Evolutionary conservation across 2,888 invertebrate species (phyloP), one percentile per base, ranked within the genome.

Genomic region (Leptopterna dolabrata): DNA sequence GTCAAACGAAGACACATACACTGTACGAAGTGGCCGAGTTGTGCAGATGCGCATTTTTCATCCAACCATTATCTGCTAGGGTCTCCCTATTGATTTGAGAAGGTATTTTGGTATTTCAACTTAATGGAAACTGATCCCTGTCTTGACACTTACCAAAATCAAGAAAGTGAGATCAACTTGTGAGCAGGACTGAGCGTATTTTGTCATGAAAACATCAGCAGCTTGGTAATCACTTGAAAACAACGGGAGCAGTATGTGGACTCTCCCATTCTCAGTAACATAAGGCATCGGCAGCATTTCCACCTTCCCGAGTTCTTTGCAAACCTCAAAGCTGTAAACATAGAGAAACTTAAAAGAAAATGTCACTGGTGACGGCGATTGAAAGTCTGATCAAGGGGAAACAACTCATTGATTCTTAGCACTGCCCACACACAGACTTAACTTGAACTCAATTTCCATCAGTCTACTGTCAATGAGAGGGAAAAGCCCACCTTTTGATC

Each of bases 241-340:
- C 3, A 96, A 93, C 0, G 96, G 95, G 89, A 98, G 92, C 90
- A 98, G 92, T 89, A 98, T 93, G 87, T 95, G 94, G 4, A 98
- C 94, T 89, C 96, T 93, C 7, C 96, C 95, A 92, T 96, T 97
- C 93, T 99, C 99, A 0, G 98, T 99, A 0, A 99, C 98, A 92
- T 98, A 99, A 0, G 98, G 98, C 91, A 97, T 96, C 0, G 96
- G 95, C 55, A 98, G 94, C 88, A 99, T 95, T 91, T 98, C 97
- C 11, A 97, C 96, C 88, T 95, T 95, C 19, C 97, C 97, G 87
- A 99, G 92, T 16, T 97, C 96, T 89, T 98, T 96, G 84, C 95
- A 95, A 63, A 96, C 94, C 92, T 97, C 95, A 90, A 97, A 94
- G 90, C 96, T 94, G 86, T 89, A 91, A 90, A 90, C 87, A 30